A percentile compares a stretch with the other conserved stretches of the same genome.
Conservation (phyloP, 2,113 vertebrate species). For the Oophaga pumilio region DNA sequence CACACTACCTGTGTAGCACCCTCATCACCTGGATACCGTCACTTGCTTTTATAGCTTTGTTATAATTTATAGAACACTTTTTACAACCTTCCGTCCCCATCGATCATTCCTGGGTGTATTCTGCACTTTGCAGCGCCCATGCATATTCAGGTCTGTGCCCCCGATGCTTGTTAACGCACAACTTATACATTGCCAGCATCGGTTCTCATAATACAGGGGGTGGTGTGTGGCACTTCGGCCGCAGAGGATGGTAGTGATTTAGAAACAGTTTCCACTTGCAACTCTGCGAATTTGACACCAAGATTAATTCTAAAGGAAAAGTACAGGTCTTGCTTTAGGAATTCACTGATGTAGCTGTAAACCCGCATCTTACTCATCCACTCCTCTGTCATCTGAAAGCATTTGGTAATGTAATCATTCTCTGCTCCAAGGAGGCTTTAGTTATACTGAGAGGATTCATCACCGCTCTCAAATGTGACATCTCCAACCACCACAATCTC, state of each 20-base stretch:
- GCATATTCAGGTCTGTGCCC: neutral
- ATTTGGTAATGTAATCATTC: slow-evolving; percentile 42
- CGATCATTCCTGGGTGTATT: no score
- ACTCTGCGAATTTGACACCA: slow-evolving; percentile 1
- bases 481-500: neutral
- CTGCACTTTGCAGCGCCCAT: neutral
- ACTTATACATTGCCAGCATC: neutral
- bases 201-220: neutral
- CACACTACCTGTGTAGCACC: no score
- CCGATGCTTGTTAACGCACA: neutral
- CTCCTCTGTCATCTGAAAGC: neutral
- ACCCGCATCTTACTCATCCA: slow-evolving; percentile 7
- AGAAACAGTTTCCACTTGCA: neutral
- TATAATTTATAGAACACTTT: no score
- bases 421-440: neutral
- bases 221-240: neutral
- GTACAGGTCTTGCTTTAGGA: slow-evolving; percentile 17
- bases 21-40: no score
- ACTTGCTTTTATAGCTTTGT: no score
- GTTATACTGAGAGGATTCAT: neutral
- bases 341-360: slow-evolving; percentile 26
- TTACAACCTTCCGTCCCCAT: no score
- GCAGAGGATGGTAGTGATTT: neutral
- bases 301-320: slow-evolving; percentile 35
- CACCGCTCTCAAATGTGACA: neutral